A percentile compares a stretch with the other conserved stretches of the same genome.
Evolutionary conservation across 2,888 invertebrate species (phyloP).

Genomic region (Alloplasta piceator): DNA sequence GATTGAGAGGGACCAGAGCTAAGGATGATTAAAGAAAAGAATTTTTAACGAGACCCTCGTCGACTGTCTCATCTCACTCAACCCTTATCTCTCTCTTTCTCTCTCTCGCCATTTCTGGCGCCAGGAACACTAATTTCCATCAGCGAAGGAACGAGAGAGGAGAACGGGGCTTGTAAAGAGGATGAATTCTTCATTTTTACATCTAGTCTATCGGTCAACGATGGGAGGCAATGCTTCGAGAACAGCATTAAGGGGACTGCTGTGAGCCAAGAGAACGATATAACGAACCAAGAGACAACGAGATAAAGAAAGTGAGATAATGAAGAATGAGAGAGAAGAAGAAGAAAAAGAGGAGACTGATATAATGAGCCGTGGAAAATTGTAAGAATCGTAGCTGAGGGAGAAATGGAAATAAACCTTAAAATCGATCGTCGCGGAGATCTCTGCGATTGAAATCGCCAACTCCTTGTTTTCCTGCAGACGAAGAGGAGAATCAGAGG

Average conservation of each 20-base stretch:
- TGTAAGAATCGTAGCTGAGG: slow-evolving; percentile 29
- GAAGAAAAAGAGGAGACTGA: slow-evolving; percentile 23
- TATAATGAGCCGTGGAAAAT: slow-evolving; percentile 58
- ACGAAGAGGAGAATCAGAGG: slow-evolving; percentile 4
- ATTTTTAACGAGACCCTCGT: slow-evolving; percentile 58
- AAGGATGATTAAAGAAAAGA: slow-evolving; percentile 33
- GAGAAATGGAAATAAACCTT: slow-evolving; percentile 19
- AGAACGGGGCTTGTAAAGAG: background rate
- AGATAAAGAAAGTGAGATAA: background rate
- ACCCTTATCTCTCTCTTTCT: background rate
- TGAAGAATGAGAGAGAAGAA: background rate
- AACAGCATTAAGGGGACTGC: slow-evolving; percentile 11
- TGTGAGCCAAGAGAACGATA: background rate
- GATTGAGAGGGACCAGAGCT: background rate
- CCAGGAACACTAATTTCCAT: slow-evolving; percentile 53
- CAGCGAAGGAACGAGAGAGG: slow-evolving; percentile 6
- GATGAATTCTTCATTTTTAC: slow-evolving; percentile 12
- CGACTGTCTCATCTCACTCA: slow-evolving; percentile 9
- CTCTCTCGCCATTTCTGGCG: slow-evolving; percentile 30
- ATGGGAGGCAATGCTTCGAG: slow-evolving; percentile 18
- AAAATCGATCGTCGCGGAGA: slow-evolving; percentile 49
- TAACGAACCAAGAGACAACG: slow-evolving; percentile 26
- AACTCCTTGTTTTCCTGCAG: slow-evolving; percentile 51
- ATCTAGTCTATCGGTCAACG: slow-evolving; percentile 44
- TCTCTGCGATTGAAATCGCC: slow-evolving; percentile 48